Evolutionary conservation across 2,888 invertebrate genomes (phyloP).

Genomic region (Volucella inflata): DNA sequence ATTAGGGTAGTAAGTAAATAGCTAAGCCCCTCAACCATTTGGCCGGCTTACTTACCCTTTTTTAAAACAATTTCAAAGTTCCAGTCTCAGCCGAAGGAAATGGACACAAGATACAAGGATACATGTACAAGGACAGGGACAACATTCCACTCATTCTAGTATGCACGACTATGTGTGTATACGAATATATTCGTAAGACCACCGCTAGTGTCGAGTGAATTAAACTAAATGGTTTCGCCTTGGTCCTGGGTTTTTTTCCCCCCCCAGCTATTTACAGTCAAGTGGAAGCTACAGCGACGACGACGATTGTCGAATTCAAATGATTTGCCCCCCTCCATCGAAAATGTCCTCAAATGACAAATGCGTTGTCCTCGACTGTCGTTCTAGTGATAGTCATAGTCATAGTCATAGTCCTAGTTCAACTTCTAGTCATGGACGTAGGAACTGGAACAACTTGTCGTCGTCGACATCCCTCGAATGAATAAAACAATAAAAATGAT

Average conservation of each 20-base stretch:
- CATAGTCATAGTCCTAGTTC: conserved; percentile 2
- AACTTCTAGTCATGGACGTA: background rate
- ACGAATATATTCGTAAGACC: conserved; percentile 18
- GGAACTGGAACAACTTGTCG: no score
- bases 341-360: conserved; percentile 70
- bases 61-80: conserved; percentile 73
- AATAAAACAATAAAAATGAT: conserved; percentile 66
- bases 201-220: conserved; percentile 65
- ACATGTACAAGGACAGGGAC: conserved; percentile 30
- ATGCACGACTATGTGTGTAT: conserved; percentile 26
- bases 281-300: conserved; percentile 60
- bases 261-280: conserved; percentile 59
- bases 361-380: conserved; percentile 61
- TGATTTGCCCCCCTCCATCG: conserved; percentile 61
- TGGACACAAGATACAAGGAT: conserved; percentile 4
- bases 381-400: conserved; percentile 39
- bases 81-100: conserved; percentile 16
- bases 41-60: conserved; percentile 53
- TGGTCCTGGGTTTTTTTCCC: conserved; percentile 1
- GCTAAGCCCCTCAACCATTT: conserved; percentile 42
- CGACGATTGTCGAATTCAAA: conserved; percentile 75
- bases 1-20: conserved; percentile 37
- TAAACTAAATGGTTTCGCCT: conserved; percentile 70
- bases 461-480: conserved; percentile 56
- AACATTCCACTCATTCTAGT: conserved; percentile 37